Percentiles rank a stretch among this genome's conserved stretches.
Evolutionary conservation across 92 coral and sea anemone genomes (phyloP).

Genomic region (Zoanthus sociatus): DNA sequence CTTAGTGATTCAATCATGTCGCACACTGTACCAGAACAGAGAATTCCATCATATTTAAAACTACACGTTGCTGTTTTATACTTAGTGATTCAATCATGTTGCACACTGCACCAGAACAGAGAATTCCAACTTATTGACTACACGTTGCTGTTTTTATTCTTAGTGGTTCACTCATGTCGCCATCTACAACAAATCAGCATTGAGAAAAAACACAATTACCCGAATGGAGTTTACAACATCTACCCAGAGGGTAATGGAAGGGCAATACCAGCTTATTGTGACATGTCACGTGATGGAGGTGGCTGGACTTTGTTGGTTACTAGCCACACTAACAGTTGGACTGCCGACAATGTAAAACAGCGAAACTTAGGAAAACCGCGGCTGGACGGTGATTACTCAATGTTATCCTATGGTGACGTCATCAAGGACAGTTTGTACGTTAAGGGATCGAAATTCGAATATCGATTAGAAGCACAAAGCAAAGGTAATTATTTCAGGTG

Average conservation of each 20-base stretch:
- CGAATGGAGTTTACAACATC: conserved; percentile 80
- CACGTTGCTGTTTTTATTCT: no score
- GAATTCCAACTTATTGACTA: no score
- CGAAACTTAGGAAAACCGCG: conserved; percentile 63
- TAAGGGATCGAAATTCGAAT: neutral
- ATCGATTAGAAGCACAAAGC: neutral
- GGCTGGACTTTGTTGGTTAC: conserved; percentile 93
- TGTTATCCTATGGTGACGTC: conserved; percentile 66
- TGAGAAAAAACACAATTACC: conserved; percentile 47
- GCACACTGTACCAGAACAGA: neutral
- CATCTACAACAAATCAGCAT: conserved; percentile 57
- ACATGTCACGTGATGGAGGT: conserved; percentile 93
- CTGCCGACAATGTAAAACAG: conserved; percentile 56
- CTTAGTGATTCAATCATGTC: conserved; percentile 66
- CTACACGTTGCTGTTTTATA: neutral
- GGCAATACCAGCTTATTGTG: conserved; percentile 73
- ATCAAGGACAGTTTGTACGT: conserved; percentile 55
- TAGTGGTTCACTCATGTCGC: conserved; percentile 69
- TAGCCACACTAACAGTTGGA: conserved; percentile 82
- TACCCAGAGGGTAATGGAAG: conserved; percentile 59
- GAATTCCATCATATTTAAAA: no score
- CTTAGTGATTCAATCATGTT: no score
- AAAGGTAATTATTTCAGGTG: neutral
- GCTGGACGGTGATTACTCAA: conserved; percentile 69
- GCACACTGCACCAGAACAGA: no score